phyloP scores from a whole-genome alignment of 2,797 vertebrate genomes.

The Eulemur albifrons region DNA sequence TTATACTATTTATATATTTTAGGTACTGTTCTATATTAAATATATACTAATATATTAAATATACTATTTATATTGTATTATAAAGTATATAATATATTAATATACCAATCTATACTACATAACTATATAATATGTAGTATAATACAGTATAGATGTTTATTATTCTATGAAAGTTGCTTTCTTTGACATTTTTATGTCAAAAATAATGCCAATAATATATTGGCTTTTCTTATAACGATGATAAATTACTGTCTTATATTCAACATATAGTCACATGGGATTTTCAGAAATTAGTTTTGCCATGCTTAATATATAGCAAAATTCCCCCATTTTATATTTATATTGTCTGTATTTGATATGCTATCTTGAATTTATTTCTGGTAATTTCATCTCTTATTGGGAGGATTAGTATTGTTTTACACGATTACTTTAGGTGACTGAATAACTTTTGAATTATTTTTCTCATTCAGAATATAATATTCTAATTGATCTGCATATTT shows the following conservation, averaged over 20 bases:
- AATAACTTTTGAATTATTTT: background rate
- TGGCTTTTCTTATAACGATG: background rate
- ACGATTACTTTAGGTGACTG: background rate
- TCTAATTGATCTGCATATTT: background rate
- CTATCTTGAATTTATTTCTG: background rate
- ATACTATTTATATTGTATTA: background rate
- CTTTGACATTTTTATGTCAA: background rate
- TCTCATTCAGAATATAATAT: background rate
- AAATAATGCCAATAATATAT: background rate
- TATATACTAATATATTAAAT: background rate
- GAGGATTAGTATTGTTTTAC: background rate
- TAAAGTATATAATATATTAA: background rate
- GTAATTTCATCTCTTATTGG: background rate
- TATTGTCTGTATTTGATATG: background rate
- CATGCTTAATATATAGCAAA: background rate
- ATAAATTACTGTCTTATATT: background rate
- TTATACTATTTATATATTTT: background rate
- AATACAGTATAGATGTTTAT: background rate
- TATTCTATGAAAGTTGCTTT: background rate
- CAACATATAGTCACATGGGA: background rate
- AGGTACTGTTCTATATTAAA: background rate
- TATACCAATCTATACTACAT: background rate
- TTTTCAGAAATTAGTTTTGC: background rate
- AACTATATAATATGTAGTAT: background rate
- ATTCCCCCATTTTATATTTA: background rate